Base-by-base conservation (phyloP, 1,140 invertebrate genomes). In the Drepana arcuata region DNA sequence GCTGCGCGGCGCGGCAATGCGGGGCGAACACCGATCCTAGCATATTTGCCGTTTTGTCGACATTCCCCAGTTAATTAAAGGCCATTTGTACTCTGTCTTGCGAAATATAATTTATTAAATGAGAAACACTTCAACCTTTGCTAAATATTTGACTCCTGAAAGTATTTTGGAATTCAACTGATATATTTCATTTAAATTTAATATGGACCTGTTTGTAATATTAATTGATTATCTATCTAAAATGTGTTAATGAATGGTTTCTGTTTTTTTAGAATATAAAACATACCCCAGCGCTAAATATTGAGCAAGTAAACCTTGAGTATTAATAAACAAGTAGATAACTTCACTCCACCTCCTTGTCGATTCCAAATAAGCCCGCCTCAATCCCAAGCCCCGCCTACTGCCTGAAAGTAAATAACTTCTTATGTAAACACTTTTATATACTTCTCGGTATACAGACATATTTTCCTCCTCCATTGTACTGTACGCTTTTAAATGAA, bases 1-100 rank as follows among this genome's bases (percentile, higher is more conserved):
- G 43, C 37, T 41, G 42, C n/a, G 36, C 35, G 39, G 45, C 38
- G 30, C 48, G 42, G 41, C 34, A 4, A 10, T 6, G 48, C 44
- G 50, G 46, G 49, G 41, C 36, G 42, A 31, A 38, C 38, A 43
- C 47, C 58, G 59, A 54, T 64, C 60, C 45, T 42, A 47, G 69
- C 69, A 69, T 77, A 68, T 67, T 73, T 73, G 67, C 65, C 67
- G 59, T 67, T 65, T 67, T 50, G 57, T 55, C 57, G 59, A 62
- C 61, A 77, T 77, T 74, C 72, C 60, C 56, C 63, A 71, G 72
- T 77, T 77, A 77, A 77, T 77, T 77, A 77, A 77, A 77, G 65
- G 57, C 67, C 69, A 73, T 77, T 73, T 73, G 61, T 71, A 70
- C 58, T 66, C 64, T 72, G 67, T 75, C 64, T 70, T 61, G 48